Evolutionary conservation across 1,140 invertebrate species (phyloP), one percentile per base, ranked within the genome.

Genomic region (Mylabris phalerata): DNA sequence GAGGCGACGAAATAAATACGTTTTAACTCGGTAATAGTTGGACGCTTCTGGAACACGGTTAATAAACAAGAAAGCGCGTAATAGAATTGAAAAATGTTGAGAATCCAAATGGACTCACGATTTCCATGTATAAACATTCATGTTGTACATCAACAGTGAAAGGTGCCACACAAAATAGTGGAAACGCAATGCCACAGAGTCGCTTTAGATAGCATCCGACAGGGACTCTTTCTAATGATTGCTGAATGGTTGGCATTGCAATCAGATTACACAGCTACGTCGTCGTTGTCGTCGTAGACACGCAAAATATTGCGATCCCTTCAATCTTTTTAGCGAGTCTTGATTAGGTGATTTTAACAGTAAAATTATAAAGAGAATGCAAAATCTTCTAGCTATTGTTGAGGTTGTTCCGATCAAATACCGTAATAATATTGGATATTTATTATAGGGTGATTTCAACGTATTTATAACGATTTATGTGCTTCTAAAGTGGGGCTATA

Each of bases 141-240:
- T 50, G 52, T 56, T 56, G 57, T 59, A 59, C 47, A 56, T 60
- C 51, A 60, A 24, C 40, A n/a, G 43, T 60, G 54, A 60, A 60
- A 56, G 59, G 51, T 60, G 47, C 47, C 59, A 49, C 51, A 55
- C 52, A 56, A 56, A 60, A 60, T 60, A 50, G 51, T 56, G 52
- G 50, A 60, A 56, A 60, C 26, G 25, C 44, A 43, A 42, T 19
- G 19, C 19, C 19, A 19, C 19, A 19, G 19, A 38, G 39, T 19
- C 26, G n/a, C 41, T 55, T 43, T 46, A 43, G 50, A 60, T 55
- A 47, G 32, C 2, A 47, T 55, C 40, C 52, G 59, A 59, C 50
- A 50, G 46, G 59, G 32, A 26, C 24, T 27, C 42, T 11, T 42
- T 46, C n/a, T 10, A 40, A 41, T 55, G 58, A 60, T 47, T 60